Percentiles rank a stretch among this genome's conserved stretches.
These are phyloP conservation scores for Pseudochromis fuscus DNA, from an alignment of 2,797 vertebrate genomes.

Conservation along the genomic window DNA sequence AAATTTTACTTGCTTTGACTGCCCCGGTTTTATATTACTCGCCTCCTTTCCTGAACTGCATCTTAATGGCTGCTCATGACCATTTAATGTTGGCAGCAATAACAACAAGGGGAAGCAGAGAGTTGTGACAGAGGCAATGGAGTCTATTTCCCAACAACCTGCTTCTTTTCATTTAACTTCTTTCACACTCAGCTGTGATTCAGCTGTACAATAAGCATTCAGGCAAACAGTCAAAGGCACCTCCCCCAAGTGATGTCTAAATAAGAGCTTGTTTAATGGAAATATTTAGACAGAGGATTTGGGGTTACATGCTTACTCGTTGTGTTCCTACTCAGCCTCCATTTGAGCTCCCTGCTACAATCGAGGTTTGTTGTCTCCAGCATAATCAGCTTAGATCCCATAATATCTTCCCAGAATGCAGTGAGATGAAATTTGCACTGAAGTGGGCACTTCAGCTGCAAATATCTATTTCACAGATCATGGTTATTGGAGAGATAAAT, in stretches of 20 bases:
- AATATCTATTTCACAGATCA: slow-evolving; percentile 29
- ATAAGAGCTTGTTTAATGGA: slow-evolving; percentile 53
- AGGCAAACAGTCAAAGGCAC: slow-evolving; percentile 57
- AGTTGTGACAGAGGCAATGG: slow-evolving; percentile 40
- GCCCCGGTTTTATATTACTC: slow-evolving; percentile 31
- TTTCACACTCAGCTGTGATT: slow-evolving; percentile 62
- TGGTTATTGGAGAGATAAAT: slow-evolving; percentile 20
- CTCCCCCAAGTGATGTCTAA: slow-evolving; percentile 54
- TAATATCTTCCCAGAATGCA: slow-evolving; percentile 27
- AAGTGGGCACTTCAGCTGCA: slow-evolving; percentile 23
- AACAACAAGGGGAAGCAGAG: slow-evolving; percentile 39
- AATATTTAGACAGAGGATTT: slow-evolving; percentile 59
- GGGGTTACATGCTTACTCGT: slow-evolving; percentile 21
- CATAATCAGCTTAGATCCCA: slow-evolving; percentile 40
- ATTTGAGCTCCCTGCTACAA: slow-evolving; percentile 24
- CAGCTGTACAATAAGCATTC: slow-evolving; percentile 53
- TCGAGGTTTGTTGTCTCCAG: slow-evolving; percentile 32
- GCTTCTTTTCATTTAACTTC: slow-evolving; percentile 67
- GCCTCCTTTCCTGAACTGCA: slow-evolving; percentile 11
- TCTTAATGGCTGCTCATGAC: slow-evolving; percentile 33
- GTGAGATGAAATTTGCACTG: slow-evolving; percentile 18
- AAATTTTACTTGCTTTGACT: slow-evolving; percentile 20
- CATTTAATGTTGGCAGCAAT: slow-evolving; percentile 42
- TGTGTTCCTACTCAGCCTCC: slow-evolving; percentile 29
- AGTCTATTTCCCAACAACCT: slow-evolving; percentile 44